Evolutionary conservation across 1,140 invertebrate genomes (phyloP).

Genomic region (Cherax quadricarinatus): DNA sequence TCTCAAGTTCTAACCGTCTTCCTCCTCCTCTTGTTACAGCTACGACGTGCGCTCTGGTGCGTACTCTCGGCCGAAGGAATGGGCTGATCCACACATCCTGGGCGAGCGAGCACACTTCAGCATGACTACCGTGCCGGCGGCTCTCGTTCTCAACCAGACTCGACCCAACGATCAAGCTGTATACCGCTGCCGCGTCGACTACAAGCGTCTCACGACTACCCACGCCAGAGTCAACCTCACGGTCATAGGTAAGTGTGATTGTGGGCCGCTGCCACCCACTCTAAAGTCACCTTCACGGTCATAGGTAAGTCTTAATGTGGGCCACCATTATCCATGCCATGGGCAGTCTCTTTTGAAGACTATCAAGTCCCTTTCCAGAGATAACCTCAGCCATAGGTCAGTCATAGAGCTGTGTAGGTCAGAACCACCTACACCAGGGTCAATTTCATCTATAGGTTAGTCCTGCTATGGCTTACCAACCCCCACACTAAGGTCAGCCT

Average conservation of each 20-base stretch:
- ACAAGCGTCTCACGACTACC: slow-evolving; percentile 91
- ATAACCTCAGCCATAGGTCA: too few relatives aligned
- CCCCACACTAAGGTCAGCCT: too few relatives aligned
- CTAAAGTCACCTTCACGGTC: neutral
- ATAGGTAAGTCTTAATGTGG: too few relatives aligned
- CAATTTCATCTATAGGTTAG: too few relatives aligned
- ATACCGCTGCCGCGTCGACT: slow-evolving; percentile 92
- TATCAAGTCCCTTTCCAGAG: too few relatives aligned
- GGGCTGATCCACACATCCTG: slow-evolving; percentile 66
- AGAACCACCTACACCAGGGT: too few relatives aligned
- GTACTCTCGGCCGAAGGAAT: slow-evolving; percentile 68
- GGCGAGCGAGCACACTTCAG: slow-evolving; percentile 65
- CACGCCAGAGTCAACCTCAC: slow-evolving; percentile 93
- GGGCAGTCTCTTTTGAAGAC: slow-evolving; percentile 81
- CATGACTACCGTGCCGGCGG: slow-evolving; percentile 75
- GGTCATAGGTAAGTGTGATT: slow-evolving; percentile 87
- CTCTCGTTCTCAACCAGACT: slow-evolving; percentile 87
- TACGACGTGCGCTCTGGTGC: slow-evolving; percentile 68
- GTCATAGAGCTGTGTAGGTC: too few relatives aligned
- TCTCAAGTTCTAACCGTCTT: neutral
- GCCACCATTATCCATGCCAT: slow-evolving; percentile 92
- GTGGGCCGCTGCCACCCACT: too few relatives aligned
- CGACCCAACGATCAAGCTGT: slow-evolving; percentile 88
- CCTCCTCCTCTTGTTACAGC: slow-evolving; percentile 19
- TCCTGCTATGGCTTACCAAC: too few relatives aligned